Conservation (phyloP, 1,140 invertebrate genomes). For the Telenomus remus region DNA sequence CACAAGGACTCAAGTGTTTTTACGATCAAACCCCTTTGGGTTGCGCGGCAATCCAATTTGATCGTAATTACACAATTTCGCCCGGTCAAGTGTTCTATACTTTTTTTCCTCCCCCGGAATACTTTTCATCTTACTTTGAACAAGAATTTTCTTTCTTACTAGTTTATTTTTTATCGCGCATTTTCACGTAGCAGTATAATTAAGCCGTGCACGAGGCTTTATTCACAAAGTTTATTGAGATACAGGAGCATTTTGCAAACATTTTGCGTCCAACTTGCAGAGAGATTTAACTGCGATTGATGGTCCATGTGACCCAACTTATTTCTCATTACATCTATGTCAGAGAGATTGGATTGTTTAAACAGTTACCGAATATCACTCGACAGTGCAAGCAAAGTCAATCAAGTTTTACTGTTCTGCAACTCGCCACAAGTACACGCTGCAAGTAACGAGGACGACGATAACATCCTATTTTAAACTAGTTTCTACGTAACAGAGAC, state of each 20-base stretch:
- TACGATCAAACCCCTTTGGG: slow-evolving; percentile 10
- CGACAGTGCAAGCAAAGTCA: slow-evolving; percentile 29
- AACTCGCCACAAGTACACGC: slow-evolving; percentile 36
- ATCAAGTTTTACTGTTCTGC: slow-evolving; percentile 43
- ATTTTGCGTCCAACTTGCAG: too few relatives aligned
- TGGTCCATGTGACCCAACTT: too few relatives aligned
- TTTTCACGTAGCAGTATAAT: too few relatives aligned
- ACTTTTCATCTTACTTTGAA: too few relatives aligned
- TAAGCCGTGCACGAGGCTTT: too few relatives aligned
- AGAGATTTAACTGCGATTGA: too few relatives aligned
- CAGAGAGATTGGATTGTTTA: slow-evolving; percentile 11
- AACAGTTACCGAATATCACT: slow-evolving; percentile 32
- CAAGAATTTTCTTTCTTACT: too few relatives aligned
- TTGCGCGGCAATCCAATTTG: slow-evolving; percentile 13
- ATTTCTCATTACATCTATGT: too few relatives aligned
- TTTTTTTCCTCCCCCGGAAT: background rate
- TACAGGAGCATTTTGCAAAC: too few relatives aligned
- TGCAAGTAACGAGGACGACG: slow-evolving; percentile 32
- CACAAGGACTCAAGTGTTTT: slow-evolving; percentile 22
- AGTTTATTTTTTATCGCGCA: too few relatives aligned
- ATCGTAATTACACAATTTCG: slow-evolving; percentile 23
- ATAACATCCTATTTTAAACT: slow-evolving; percentile 46
- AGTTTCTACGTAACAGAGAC: slow-evolving; percentile 37
- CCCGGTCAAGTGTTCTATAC: background rate
- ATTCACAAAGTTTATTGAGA: too few relatives aligned